Evolutionary conservation across 2,888 invertebrate genomes (phyloP), one percentile per base, ranked within the genome.

Genomic region (Macaria liturata): DNA sequence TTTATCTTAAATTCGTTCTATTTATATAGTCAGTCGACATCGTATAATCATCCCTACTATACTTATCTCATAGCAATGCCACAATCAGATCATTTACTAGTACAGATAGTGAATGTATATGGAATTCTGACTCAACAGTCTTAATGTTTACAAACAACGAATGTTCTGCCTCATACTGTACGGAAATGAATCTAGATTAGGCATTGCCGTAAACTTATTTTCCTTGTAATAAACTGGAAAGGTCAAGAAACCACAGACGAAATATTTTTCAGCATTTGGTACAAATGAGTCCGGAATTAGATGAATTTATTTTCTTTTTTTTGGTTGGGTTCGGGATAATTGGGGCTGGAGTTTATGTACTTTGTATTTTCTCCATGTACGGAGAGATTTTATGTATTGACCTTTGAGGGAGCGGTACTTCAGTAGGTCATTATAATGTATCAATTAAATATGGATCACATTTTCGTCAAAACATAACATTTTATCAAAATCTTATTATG

Each of bases 151-250:
- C 58, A 46, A 37, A 45, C 48, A 32, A 49, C 44, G 49, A 60
- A 53, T 31, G 43, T 32, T 9, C 43, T 9, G 50, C 48, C 6
- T 52, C 51, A 49, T 46, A 54, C 46, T 58, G 57, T 49, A 59
- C 62, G 65, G 65, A 65, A 67, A 58, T 39, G 44, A 58, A 64
- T 59, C 48, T 51, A 49, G 57, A 49, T 59, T 54, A 51, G 43
- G 42, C 47, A 48, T 39, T 32, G 46, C 46, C 51, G 49, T 48
- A 42, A 49, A 40, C 8, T 42, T 43, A 9, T 59, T 54, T 66
- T 62, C 61, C 64, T 58, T 59, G 59, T 57, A 53, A 59, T 43
- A 57, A 66, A 46, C 46, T 39, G 45, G 34, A 59, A 66, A 64
- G 61, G 62, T 62, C 59, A 59, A 57, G 53, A 57, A 61, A 62